These are phyloP conservation scores for Helobdella robusta DNA, from an alignment of 2,888 invertebrate species.

Conservation along the genomic window DNA sequence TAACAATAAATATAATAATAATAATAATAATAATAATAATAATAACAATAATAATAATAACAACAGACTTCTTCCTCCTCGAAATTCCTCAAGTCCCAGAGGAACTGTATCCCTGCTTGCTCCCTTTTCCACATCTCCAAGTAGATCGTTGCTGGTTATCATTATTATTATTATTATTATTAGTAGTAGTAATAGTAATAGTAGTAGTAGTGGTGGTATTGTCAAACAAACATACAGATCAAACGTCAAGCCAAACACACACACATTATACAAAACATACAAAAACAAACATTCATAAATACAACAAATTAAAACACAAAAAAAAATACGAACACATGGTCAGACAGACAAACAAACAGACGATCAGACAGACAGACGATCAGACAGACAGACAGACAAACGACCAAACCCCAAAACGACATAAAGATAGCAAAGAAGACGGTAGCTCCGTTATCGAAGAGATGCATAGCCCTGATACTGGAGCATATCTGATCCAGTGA, in stretches of 20 bases:
- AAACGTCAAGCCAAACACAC: too few species aligned
- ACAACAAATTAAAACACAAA: too few species aligned
- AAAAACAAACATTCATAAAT: too few species aligned
- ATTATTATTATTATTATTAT: too few species aligned
- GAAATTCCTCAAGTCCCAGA: slow-evolving; percentile 47
- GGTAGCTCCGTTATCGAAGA: slow-evolving; percentile 49
- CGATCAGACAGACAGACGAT: too few species aligned
- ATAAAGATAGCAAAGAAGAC: slow-evolving; percentile 49
- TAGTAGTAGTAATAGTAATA: neutral
- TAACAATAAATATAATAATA: slow-evolving; percentile 44
- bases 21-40: neutral
- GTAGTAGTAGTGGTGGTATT: too few species aligned
- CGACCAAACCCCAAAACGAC: slow-evolving; percentile 52
- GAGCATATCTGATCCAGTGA: slow-evolving; percentile 42
- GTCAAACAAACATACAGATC: too few species aligned
- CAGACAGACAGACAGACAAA: too few species aligned
- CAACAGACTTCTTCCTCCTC: slow-evolving; percentile 45
- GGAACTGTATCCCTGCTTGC: slow-evolving; percentile 45
- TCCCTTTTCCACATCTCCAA: slow-evolving; percentile 50
- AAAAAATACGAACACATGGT: too few species aligned
- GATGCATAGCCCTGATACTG: slow-evolving; percentile 42
- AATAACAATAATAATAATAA: neutral
- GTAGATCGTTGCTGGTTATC: slow-evolving; percentile 44
- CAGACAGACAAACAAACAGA: too few species aligned
- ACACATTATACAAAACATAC: too few species aligned